These are phyloP conservation scores for Gyrodactylus salaris DNA, from an alignment of 1,140 invertebrate genomes.

Conservation along the genomic window DNA sequence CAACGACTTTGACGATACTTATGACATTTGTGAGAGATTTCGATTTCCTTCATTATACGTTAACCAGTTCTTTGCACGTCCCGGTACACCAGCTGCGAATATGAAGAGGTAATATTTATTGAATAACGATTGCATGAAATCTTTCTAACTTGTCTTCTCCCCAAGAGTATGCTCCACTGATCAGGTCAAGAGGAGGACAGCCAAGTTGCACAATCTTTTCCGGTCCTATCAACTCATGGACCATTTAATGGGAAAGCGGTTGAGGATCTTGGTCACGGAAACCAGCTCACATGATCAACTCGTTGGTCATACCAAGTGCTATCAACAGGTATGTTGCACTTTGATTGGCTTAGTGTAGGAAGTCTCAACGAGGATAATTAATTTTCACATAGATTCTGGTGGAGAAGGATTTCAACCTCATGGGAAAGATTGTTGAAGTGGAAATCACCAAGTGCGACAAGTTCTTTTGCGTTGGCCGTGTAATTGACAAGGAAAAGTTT, in stretches of 20 bases:
- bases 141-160: too few species aligned
- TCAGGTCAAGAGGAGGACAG: conserved; percentile 54
- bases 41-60: conserved; percentile 75
- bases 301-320: conserved; percentile 73
- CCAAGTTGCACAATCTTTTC: conserved; percentile 52
- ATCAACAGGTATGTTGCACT: conserved; percentile 46
- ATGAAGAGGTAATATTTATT: conserved; percentile 29
- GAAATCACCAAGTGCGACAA: conserved; percentile 38
- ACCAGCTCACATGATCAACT: conserved; percentile 49
- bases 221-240: conserved; percentile 53
- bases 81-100: conserved; percentile 64
- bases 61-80: conserved; percentile 79
- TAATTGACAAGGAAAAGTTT: neutral
- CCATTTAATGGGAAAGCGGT: conserved; percentile 32
- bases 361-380: conserved; percentile 6
- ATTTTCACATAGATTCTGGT: too few species aligned
- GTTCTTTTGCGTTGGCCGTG: conserved; percentile 43
- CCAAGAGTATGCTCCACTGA: conserved; percentile 9
- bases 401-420: conserved; percentile 34
- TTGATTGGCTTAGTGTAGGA: neutral
- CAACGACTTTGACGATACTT: conserved; percentile 52
- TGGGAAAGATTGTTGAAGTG: conserved; percentile 49
- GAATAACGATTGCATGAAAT: neutral
- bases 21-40: conserved; percentile 46
- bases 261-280: conserved; percentile 61